A percentile compares a stretch with the other conserved stretches of the same genome.
Evolutionary conservation across 2,113 vertebrate species (phyloP).

Genomic region (Otocyon megalotis): DNA sequence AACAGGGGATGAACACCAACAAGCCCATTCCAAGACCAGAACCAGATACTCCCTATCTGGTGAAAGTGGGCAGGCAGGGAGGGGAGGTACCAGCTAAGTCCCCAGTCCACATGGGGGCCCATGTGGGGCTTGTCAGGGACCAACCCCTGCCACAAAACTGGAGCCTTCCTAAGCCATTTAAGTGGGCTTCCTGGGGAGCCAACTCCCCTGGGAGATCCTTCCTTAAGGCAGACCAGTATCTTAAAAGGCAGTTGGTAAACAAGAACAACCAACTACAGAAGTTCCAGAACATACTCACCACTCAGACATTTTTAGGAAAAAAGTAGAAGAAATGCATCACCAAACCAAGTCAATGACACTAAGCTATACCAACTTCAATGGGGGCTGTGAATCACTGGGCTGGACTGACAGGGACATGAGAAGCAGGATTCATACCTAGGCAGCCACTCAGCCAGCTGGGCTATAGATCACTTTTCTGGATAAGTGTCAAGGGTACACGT

Average conservation of each 20-base stretch:
- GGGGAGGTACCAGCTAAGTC: background rate
- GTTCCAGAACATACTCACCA: background rate
- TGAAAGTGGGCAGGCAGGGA: too few species aligned
- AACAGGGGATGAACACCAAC: background rate
- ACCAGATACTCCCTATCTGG: background rate
- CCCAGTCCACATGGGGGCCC: background rate
- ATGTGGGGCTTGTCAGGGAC: background rate
- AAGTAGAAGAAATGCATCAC: background rate
- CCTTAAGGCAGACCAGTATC: background rate
- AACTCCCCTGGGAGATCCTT: rapidly evolving
- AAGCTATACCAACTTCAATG: background rate
- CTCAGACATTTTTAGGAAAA: background rate
- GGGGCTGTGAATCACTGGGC: background rate
- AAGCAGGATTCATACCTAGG: constrained; percentile 57
- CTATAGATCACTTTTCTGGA: background rate
- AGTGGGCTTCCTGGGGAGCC: background rate
- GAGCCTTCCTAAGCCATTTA: background rate
- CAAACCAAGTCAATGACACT: background rate
- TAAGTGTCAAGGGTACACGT: background rate
- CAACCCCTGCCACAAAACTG: background rate
- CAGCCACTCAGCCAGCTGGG: background rate
- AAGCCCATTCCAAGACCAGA: background rate
- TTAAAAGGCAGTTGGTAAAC: background rate
- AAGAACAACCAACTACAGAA: background rate
- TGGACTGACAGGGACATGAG: background rate